Percentiles rank a stretch among this genome's conserved stretches.
Evolutionary conservation across 1,140 invertebrate species (phyloP).

Genomic region (Zaprionus gabonicus): DNA sequence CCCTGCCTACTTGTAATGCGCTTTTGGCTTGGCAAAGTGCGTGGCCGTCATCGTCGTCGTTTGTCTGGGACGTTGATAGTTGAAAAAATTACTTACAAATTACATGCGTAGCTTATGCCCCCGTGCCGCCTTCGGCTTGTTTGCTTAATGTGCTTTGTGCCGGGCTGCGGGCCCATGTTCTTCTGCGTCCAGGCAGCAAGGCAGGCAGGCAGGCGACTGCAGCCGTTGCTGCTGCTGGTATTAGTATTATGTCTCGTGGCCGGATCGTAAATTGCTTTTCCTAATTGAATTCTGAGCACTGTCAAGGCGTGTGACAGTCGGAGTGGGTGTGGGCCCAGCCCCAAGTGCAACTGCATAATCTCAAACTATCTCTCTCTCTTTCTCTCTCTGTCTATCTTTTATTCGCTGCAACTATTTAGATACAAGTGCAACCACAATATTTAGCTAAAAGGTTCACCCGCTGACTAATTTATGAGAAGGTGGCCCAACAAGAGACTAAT

Average conservation of each 20-base stretch:
- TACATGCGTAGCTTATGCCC: conserved; percentile 81
- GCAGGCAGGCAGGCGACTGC: conserved; percentile 10
- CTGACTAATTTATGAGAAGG: conserved; percentile 37
- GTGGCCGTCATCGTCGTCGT: conserved; percentile 58
- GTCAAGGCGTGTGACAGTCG: conserved; percentile 56
- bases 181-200: not conserved
- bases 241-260: conserved; percentile 73
- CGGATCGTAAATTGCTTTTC: conserved; percentile 75
- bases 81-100: conserved; percentile 82
- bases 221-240: conserved; percentile 45
- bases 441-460: not conserved
- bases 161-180: conserved; percentile 38
- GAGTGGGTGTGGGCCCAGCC: conserved; percentile 46
- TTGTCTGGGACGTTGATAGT: conserved; percentile 72
- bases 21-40: conserved; percentile 60
- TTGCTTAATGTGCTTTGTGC: conserved; percentile 71
- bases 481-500: conserved; percentile 47
- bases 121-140: conserved; percentile 72
- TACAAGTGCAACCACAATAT: not conserved
- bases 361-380: not conserved
- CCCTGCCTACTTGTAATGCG: conserved; percentile 43
- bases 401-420: not conserved
- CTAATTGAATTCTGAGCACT: conserved; percentile 77
- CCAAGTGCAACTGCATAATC: not conserved
- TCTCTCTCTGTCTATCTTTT: not conserved